Conservation (phyloP, 2,113 vertebrate genomes). For the Chlorodrepanis virens region DNA sequence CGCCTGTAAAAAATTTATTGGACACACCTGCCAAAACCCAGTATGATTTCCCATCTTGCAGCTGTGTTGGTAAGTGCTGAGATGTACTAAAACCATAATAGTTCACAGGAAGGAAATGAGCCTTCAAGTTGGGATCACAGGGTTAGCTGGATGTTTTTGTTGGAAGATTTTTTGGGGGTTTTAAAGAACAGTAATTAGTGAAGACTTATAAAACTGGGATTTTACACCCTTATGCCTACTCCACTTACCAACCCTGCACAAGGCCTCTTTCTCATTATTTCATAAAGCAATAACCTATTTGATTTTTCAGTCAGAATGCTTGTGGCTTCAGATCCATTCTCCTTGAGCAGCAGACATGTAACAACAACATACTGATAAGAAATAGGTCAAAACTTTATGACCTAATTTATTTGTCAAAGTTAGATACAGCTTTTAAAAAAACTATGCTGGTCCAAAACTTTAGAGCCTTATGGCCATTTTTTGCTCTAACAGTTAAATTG, state of each 20-base stretch:
- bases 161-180: neutral
- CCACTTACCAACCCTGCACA: neutral
- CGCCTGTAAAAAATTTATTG: slow-evolving; percentile 86
- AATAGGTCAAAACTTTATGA: neutral
- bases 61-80: slow-evolving; percentile 90
- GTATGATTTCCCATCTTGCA: slow-evolving; percentile 95
- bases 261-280: neutral
- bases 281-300: neutral
- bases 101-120: slow-evolving; percentile 44
- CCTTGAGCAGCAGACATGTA: slow-evolving; percentile 6
- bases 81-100: neutral
- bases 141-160: neutral
- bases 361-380: slow-evolving; percentile 25
- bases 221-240: neutral
- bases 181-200: slow-evolving; percentile 1
- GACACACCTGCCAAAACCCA: slow-evolving; percentile 95
- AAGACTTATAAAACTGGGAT: neutral
- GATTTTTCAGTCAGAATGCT: slow-evolving; percentile 1
- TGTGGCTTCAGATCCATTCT: neutral
- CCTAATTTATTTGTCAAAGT: neutral
- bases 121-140: neutral
- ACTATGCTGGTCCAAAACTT: neutral
- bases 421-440: neutral
- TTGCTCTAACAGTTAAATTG: neutral
- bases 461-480: neutral